Evolutionary conservation across 2,888 invertebrate genomes (phyloP), one percentile per base, ranked within the genome.

Genomic region (Plemyria rubiginata): DNA sequence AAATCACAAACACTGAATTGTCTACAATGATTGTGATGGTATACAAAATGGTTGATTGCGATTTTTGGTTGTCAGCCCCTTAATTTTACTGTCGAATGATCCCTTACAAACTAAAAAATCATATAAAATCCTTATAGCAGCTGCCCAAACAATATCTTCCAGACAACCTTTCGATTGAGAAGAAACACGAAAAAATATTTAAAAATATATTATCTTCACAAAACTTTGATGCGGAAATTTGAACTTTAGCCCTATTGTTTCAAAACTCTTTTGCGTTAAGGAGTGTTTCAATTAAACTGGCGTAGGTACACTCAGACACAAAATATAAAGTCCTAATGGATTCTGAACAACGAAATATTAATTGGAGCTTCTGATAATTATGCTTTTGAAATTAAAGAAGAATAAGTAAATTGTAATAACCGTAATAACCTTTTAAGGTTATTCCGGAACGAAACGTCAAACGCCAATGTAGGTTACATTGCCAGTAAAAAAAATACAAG

Each of bases 351-450:
- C 5, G n/a, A 49, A 49, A 32, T 13, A 32, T 29, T 49, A 49
- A 49, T 49, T 45, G 45, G 16, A 45, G 16, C 45, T 45, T 45
- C 0, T 11, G 16, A 45, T 45, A 45, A 16, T 45, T 16, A 45
- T 8, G 4, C 45, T 45, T 15, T 15, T 15, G 15, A 38, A 11
- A 15, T 43, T 43, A 7, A 9, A 9, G n/a, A 45, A 45, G 6
- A 45, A 45, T 9, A 9, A 11, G 45, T 16, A 15, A 4, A 45
- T 45, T 45, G n/a, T n/a, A n/a, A n/a, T n/a, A n/a, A n/a, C 16
- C 9, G 16, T 45, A 45, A 45, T 11, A 38, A 38, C 36, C 36
- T 11, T 38, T 38, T 2, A 11, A 7, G 6, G 8, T 38, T 38
- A 38, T 11, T 38, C 36, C 36, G 36, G 36, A 8, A 38, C 36